phyloP scores from a whole-genome alignment of 1,140 invertebrate species.

The Solenopsis invicta region DNA sequence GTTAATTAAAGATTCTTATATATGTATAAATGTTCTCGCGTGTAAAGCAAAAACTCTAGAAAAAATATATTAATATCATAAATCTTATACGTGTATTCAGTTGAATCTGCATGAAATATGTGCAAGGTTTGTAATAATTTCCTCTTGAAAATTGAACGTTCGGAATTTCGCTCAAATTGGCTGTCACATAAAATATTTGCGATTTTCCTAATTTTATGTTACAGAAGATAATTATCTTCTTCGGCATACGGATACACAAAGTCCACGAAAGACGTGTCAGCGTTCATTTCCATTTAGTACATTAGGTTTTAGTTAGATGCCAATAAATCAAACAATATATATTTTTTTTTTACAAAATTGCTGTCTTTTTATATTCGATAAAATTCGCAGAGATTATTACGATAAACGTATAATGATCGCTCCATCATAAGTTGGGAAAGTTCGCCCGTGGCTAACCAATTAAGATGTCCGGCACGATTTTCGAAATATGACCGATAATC shows the following conservation, averaged over 20 bases:
- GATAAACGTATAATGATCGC: background rate
- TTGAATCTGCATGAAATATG: background rate
- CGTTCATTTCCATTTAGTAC: background rate
- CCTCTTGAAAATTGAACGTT: background rate
- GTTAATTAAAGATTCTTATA: background rate
- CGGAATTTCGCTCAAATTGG: background rate
- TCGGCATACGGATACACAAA: too few species aligned
- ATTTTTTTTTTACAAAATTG: background rate
- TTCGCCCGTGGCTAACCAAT: background rate
- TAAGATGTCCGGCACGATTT: background rate
- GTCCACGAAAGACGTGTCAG: too few species aligned
- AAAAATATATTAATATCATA: background rate
- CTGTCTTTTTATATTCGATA: slow-evolving; percentile 5
- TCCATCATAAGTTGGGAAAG: slow-evolving; percentile 4
- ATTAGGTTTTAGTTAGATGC: background rate
- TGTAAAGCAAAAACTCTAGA: background rate
- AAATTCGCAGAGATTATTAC: background rate
- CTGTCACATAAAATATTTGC: background rate
- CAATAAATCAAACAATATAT: background rate
- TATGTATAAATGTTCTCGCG: background rate
- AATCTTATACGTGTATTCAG: background rate
- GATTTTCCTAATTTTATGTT: background rate
- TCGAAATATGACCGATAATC: background rate
- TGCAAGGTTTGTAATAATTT: background rate
- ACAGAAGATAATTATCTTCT: background rate